Percentiles rank a stretch among this genome's conserved stretches.
phyloP scores from a whole-genome alignment of 2,888 invertebrate genomes.

The Campaea margaritaria region DNA sequence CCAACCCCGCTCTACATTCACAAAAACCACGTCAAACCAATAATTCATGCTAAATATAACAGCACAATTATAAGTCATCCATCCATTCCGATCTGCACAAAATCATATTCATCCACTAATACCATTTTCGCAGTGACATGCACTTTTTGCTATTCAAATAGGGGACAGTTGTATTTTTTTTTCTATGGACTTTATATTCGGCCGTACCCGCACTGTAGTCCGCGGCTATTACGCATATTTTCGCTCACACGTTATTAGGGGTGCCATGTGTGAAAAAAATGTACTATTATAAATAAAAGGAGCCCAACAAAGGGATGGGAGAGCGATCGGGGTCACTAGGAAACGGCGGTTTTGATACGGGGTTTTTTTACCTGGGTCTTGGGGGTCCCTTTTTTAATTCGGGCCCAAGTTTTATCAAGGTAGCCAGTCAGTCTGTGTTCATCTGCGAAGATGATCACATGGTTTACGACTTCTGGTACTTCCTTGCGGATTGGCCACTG shows the following conservation, averaged over 20 bases:
- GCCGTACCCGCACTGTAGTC: slow-evolving; percentile 57
- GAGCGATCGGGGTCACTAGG: slow-evolving; percentile 85
- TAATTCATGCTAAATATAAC: slow-evolving; percentile 84
- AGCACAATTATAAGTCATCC: slow-evolving; percentile 83
- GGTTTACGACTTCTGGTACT: slow-evolving; percentile 56
- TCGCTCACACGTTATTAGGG: slow-evolving; percentile 82
- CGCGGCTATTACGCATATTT: slow-evolving; percentile 81
- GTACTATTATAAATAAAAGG: slow-evolving; percentile 84
- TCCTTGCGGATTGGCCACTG: slow-evolving; percentile 71
- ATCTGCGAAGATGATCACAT: slow-evolving; percentile 85
- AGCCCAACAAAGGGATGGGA: slow-evolving; percentile 81
- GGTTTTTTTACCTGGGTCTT: slow-evolving; percentile 81
- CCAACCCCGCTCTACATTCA: slow-evolving; percentile 18
- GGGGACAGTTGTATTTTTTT: slow-evolving; percentile 82
- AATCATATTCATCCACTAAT: slow-evolving; percentile 83
- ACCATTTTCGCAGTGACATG: slow-evolving; percentile 82
- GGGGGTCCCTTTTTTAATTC: slow-evolving; percentile 76
- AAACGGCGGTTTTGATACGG: slow-evolving; percentile 85
- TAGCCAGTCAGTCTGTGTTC: slow-evolving; percentile 84
- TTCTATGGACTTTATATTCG: slow-evolving; percentile 54
- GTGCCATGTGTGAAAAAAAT: slow-evolving; percentile 84
- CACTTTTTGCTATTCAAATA: slow-evolving; percentile 85
- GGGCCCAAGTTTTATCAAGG: slow-evolving; percentile 70
- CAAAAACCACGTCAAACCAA: slow-evolving; percentile 77
- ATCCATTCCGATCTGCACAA: slow-evolving; percentile 73